phyloP scores from a whole-genome alignment of 2,113 vertebrate species.

The Callospermophilus lateralis region DNA sequence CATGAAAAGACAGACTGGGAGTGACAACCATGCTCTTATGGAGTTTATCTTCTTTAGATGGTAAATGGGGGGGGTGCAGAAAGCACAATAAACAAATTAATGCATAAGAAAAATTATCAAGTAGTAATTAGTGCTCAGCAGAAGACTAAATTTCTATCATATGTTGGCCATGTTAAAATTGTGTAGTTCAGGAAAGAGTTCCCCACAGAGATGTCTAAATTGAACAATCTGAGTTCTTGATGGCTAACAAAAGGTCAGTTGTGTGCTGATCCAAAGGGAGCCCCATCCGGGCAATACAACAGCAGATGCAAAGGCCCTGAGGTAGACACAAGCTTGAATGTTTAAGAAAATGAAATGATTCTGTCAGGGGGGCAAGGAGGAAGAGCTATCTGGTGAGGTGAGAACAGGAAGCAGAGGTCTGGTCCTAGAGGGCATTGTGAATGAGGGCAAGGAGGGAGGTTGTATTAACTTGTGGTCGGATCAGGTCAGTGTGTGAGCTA shows the following conservation, averaged over 20 bases:
- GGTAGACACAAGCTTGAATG: not conserved
- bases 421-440: not conserved
- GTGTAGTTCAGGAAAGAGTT: not conserved
- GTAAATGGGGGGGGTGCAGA: rapidly evolving
- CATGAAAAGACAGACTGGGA: not conserved
- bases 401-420: not conserved
- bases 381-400: not conserved
- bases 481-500: not conserved
- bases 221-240: not conserved
- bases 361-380: too few species aligned
- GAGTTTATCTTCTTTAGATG: not conserved
- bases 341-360: not conserved
- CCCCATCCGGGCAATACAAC: not conserved
- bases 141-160: not conserved
- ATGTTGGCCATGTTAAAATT: not conserved
- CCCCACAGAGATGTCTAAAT: not conserved
- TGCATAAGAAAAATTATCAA: not conserved
- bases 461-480: not conserved
- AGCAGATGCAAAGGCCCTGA: not conserved
- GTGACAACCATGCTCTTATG: not conserved
- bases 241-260: not conserved
- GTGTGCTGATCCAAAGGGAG: not conserved
- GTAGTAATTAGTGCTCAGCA: not conserved
- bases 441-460: not conserved
- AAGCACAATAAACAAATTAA: not conserved